These are phyloP conservation scores for Trichomalopsis sarcophagae DNA, from an alignment of 1,140 invertebrate genomes.

Conservation along the genomic window DNA sequence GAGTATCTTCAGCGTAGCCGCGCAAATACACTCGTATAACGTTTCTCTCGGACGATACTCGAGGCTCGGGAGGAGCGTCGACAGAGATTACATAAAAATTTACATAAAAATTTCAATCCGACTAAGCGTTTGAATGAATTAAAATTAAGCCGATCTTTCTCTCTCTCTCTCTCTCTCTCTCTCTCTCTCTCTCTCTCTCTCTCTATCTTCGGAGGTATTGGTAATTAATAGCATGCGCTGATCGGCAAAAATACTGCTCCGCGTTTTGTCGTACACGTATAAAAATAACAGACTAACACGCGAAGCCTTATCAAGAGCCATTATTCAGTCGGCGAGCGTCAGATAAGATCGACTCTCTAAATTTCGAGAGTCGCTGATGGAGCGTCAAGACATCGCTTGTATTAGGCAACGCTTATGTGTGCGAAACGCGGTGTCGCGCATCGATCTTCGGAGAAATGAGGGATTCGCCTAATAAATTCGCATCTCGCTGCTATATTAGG, in stretches of 20 bases:
- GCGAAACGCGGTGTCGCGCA: not conserved
- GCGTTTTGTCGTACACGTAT: not conserved
- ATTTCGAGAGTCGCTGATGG: not conserved
- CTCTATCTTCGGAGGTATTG: too few species aligned
- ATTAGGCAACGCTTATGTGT: not conserved
- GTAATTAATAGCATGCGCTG: not conserved
- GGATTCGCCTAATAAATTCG: slow-evolving; percentile 6
- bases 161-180: too few species aligned
- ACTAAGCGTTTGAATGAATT: not conserved
- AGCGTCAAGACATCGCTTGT: too few species aligned
- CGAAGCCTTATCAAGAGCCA: not conserved
- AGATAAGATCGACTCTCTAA: slow-evolving; percentile 4
- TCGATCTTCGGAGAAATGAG: not conserved
- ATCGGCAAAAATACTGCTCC: not conserved
- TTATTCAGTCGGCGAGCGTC: not conserved
- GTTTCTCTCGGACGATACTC: too few species aligned
- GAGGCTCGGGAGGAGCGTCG: too few species aligned
- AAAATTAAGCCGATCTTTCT: too few species aligned
- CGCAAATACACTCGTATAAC: too few species aligned
- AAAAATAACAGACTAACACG: not conserved
- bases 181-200: too few species aligned
- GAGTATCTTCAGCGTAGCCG: too few species aligned
- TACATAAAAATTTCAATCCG: not conserved
- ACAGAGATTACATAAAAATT: too few species aligned
- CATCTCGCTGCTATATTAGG: not conserved